phyloP scores from a whole-genome alignment of 2,113 vertebrate species.

The Ceratotherium simum region DNA sequence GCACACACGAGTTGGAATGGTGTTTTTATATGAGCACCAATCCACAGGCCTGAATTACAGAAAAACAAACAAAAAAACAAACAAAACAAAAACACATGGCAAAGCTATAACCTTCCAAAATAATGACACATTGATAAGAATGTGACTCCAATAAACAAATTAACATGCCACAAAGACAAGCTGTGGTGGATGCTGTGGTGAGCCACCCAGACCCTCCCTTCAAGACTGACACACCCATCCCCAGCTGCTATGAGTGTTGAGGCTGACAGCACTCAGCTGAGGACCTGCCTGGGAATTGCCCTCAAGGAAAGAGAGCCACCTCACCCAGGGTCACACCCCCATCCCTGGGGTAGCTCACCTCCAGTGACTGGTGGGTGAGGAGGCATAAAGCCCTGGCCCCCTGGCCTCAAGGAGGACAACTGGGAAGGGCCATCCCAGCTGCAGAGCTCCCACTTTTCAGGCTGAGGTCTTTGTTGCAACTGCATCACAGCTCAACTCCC shows the following conservation, averaged over 20 bases:
- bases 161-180: not conserved
- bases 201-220: not conserved
- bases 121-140: not conserved
- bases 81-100: not conserved
- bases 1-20: not conserved
- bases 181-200: not conserved
- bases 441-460: not conserved
- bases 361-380: not conserved
- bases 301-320: not conserved
- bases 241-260: not conserved
- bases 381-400: not conserved
- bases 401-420: not conserved
- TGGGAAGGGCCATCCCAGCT: not conserved
- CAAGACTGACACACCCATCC: not conserved
- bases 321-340: not conserved
- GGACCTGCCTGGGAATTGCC: not conserved
- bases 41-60: not conserved
- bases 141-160: conserved; percentile 20
- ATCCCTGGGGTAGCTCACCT: not conserved
- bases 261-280: not conserved
- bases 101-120: conserved; percentile 24
- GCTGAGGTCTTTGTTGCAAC: not conserved
- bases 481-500: not conserved
- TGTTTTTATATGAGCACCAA: not conserved
- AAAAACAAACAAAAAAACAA: not conserved